Evolutionary conservation across 2,888 invertebrate genomes (phyloP), one percentile per base, ranked within the genome.

Genomic region (Nymphalis polychloros): DNA sequence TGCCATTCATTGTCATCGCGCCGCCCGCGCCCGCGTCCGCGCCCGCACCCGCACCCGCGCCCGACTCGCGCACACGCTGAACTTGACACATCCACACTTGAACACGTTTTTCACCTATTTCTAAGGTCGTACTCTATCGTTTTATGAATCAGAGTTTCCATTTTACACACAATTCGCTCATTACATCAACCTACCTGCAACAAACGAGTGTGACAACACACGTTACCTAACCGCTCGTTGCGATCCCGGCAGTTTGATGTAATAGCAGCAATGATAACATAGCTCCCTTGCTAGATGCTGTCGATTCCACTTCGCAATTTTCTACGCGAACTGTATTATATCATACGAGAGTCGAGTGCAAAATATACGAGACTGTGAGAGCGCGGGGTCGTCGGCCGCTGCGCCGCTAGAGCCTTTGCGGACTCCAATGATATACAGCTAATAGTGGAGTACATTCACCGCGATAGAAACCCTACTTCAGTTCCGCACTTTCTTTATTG

Each of bases 401-500:
- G 72, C 72, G 75, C 74, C 73, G 72, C 75, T 72, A 66, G 72
- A 80, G 78, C 76, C 81, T 80, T 75, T 67, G 78, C 76, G 70
- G 83, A 83, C 83, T 83, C 84, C 81, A 87, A 87, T 88, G 86
- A 89, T 89, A 89, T 84, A 86, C 86, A 83, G 84, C 86, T 87
- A 90, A 89, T 89, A 82, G 85, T 81, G 81, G 82, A 87, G 91
- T 90, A 90, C 92, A 81, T 92, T 92, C 91, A 91, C 91, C 91
- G 89, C 88, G 84, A 83, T 90, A 90, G 89, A 90, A 90, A 90
- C 90, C 85, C 87, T 88, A 89, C 89, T 87, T 88, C 85, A 88
- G 87, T 91, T 92, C 91, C 91, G 92, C 88, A 90, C 92, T 92
- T 92, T 92, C 92, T 90, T 92, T 86, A 86, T 92, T 91, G 88